Evolutionary conservation across 2,113 vertebrate genomes (phyloP).

Genomic region (Thalassoma bifasciatum): DNA sequence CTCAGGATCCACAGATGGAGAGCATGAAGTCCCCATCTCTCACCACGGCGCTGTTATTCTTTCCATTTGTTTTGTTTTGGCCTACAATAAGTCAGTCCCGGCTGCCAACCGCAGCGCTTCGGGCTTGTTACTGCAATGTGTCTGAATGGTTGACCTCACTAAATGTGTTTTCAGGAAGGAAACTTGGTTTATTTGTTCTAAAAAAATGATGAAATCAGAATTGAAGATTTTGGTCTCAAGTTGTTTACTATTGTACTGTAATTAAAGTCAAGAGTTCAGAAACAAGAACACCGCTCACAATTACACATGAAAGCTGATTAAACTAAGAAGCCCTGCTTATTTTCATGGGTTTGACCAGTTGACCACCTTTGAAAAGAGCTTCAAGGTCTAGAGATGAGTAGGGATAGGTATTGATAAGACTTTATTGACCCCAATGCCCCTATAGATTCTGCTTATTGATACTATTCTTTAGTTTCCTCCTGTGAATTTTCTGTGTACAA

Average conservation of each 20-base stretch:
- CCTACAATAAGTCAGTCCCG: conserved; percentile 8
- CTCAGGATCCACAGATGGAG: neutral
- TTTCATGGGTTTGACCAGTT: neutral
- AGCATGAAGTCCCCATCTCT: neutral
- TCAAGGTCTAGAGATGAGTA: too few species aligned
- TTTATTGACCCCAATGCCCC: too few species aligned
- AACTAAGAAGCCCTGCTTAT: neutral
- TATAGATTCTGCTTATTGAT: too few species aligned
- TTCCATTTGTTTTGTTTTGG: conserved; percentile 20
- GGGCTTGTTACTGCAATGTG: conserved; percentile 1
- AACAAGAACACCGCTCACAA: neutral
- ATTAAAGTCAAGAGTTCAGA: neutral
- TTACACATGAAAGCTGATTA: neutral
- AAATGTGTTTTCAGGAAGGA: neutral
- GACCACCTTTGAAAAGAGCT: too few species aligned
- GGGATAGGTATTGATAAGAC: too few species aligned
- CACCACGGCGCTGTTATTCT: conserved; percentile 20
- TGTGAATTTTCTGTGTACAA: too few species aligned
- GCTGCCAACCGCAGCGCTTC: conserved; percentile 5
- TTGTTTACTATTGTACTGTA: too few species aligned
- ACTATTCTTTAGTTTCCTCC: too few species aligned
- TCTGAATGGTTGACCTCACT: neutral
- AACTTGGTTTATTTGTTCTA: neutral
- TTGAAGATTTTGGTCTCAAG: neutral
- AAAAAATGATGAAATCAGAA: neutral